These are phyloP conservation scores for Eupristina koningsbergeri DNA, from an alignment of 1,140 invertebrate genomes.

Conservation along the genomic window DNA sequence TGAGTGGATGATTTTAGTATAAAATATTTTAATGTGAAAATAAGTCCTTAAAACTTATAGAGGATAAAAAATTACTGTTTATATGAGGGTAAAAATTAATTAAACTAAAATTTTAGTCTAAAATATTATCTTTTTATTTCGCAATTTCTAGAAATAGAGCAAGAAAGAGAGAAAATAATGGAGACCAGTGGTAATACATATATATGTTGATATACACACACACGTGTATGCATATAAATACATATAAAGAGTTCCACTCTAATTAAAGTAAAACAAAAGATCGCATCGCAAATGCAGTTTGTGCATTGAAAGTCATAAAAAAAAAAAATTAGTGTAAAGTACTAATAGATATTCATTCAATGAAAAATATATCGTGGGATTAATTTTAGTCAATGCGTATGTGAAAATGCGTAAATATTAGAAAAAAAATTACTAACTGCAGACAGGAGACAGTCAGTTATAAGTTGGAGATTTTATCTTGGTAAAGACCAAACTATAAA, in stretches of 20 bases:
- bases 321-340: neutral
- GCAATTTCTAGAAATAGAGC: neutral
- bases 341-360: neutral
- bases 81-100: neutral
- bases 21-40: neutral
- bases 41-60: neutral
- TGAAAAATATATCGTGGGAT: neutral
- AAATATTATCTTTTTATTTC: constrained; percentile 10
- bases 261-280: constrained; percentile 11
- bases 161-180: neutral
- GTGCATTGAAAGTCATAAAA: neutral
- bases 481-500: too few relatives aligned
- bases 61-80: neutral
- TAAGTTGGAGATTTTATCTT: too few relatives aligned
- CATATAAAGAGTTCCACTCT: neutral
- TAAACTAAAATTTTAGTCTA: constrained; percentile 1
- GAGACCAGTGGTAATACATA: too few relatives aligned
- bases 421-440: too few relatives aligned
- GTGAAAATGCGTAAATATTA: too few relatives aligned
- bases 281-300: neutral
- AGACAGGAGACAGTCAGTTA: too few relatives aligned
- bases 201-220: too few relatives aligned
- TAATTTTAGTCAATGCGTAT: neutral
- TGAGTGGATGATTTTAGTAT: neutral
- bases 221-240: too few relatives aligned